Evolutionary conservation across 2,888 invertebrate species (phyloP), one percentile per base, ranked within the genome.

Genomic region (Piscicola geometra): DNA sequence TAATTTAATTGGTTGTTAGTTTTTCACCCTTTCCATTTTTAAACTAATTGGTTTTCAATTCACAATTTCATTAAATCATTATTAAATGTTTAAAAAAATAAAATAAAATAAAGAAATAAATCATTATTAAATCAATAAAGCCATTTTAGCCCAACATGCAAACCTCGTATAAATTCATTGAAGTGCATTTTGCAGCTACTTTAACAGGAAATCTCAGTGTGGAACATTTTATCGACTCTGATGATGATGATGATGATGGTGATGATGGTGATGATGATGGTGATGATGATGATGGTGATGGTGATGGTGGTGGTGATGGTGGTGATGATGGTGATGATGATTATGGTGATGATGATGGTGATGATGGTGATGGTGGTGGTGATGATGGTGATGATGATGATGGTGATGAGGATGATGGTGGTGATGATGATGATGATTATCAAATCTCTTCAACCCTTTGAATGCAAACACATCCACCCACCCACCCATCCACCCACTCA

Each of bases 161-260:
- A 1, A 81, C 78, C 47, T 82, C 79, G n/a, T 82, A 81, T 12
- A 73, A 69, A 1, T 78, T 77, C 0, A 78, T 79, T 1, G 79
- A 79, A 47, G 70, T 75, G 78, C 83, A 84, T 9, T 78, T 67
- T 66, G 82, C 75, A 5, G 75, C 74, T 1, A 82, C 78, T 50
- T 82, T 82, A 18, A 82, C 81, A 0, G 83, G 82, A 21, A 78
- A 77, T 50, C 79, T 78, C 52, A 82, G 74, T 1, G 80, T 71
- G 32, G 78, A 76, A 66, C 82, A 82, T 9, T 77, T 71, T n/a
- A 78, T 76, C 3, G 80, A 76, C 64, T 75, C 79, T 71, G 71
- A 30, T 71, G 71, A 52, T 71, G 33, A 71, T 28, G 71, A 71
- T 71, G 71, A 71, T 71, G 71, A 71, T 71, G 52, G 30, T 71